Base-by-base conservation (phyloP, 2,113 vertebrate species). In the Proteles cristata region DNA sequence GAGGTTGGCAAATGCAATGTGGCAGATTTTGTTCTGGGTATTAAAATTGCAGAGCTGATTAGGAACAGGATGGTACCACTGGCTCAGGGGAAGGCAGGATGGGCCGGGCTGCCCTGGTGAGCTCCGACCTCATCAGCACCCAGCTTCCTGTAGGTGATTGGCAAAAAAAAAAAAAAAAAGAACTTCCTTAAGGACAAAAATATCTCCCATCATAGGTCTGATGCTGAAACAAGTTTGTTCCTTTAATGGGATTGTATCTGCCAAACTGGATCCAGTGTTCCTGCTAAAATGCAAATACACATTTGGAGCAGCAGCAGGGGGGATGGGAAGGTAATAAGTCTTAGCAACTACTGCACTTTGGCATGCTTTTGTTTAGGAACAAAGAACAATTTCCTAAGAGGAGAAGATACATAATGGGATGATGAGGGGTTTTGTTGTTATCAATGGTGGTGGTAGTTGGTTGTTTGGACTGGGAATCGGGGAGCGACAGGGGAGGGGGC, bases 171-270 rank as follows among this genome's bases (percentile, higher is more conserved):
- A 39, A 66, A 95, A 91, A 95, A 91, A 88, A 68, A 33, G 50
- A 4, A 53, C 39, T 89, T 89, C 71, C 61, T 74, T 50, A 58
- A 96, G 35, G 58, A 86, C 66, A 89, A 81, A 89, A 76, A 31
- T 63, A 55, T 94, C 55, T 93, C 71, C 65, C 25, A 48, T 85
- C 48, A n/a, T 55, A 77, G 15, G 55, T 79, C 26, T 66, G 16
- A 87, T 81, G 50, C 65, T 80, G 87, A 92, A 95, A 61, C 71
- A 80, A 81, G 26, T 86, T 73, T 93, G 25, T 77, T 97, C 83
- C 84, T 92, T 85, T 55, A 77, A n/a, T 63, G 39, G 19, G 28
- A 23, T 25, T 28, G 11, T 76, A 95, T 88, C 61, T 92, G 39
- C 50, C 88, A 89, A 92, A 50, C 68, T 89, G 79, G 43, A 58